Evolutionary conservation across 2,888 invertebrate species (phyloP).

Genomic region (Lamproptera curius): DNA sequence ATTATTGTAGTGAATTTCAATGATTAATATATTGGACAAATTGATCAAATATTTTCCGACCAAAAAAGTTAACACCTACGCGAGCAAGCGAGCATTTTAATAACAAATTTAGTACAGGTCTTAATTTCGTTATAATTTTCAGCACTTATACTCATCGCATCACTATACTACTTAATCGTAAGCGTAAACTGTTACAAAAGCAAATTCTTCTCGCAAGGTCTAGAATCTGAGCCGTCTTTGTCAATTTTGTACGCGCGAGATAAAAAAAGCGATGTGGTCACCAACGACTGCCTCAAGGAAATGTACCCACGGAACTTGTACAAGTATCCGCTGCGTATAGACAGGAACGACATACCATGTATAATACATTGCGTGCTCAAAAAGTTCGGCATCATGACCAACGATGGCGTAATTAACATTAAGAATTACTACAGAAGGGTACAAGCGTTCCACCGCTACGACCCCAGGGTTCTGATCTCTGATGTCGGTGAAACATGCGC

Average conservation of each 20-base stretch:
- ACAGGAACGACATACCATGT: constrained; percentile 65
- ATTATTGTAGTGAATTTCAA: no score
- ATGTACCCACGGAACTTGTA: constrained; percentile 68
- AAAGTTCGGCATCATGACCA: constrained; percentile 70
- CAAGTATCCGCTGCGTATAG: constrained; percentile 60
- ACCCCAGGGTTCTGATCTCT: constrained; percentile 65
- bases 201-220: constrained; percentile 52
- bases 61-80: no score
- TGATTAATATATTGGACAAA: no score
- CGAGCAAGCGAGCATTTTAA: no score
- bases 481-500: constrained; percentile 70
- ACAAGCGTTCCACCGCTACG: constrained; percentile 64
- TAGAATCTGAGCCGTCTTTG: constrained; percentile 60
- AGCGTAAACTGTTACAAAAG: constrained; percentile 43
- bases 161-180: constrained; percentile 39
- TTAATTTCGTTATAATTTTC: constrained; percentile 40
- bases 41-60: no score
- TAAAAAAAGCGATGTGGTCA: constrained; percentile 56
- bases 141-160: constrained; percentile 47
- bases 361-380: constrained; percentile 69
- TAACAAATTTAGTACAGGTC: constrained; percentile 2
- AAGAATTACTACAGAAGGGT: constrained; percentile 65
- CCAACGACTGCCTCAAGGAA: constrained; percentile 58
- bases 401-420: constrained; percentile 62
- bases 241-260: constrained; percentile 65